These are phyloP conservation scores for Holocentrus rufus DNA, from an alignment of 2,797 vertebrate genomes.

Conservation along the genomic window DNA sequence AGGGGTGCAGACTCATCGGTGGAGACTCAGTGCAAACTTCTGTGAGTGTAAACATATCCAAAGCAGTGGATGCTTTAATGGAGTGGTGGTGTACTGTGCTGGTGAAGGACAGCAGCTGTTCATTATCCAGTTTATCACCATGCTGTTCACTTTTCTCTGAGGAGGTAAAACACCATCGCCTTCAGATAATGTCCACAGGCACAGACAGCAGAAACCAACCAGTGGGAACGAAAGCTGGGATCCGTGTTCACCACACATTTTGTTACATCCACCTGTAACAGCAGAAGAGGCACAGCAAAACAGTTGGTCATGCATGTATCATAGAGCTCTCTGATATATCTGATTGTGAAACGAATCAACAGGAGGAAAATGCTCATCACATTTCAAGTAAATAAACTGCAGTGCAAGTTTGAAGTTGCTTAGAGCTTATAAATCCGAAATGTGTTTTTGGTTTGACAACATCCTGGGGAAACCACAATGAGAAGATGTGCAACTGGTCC, in stretches of 20 bases:
- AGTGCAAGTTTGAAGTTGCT: background rate
- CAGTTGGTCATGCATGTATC: background rate
- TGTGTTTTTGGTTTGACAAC: conserved; percentile 32
- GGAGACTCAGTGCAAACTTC: conserved; percentile 71
- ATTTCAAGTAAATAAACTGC: background rate
- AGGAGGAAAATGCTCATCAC: background rate
- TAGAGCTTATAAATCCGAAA: conserved; percentile 3
- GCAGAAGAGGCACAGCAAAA: conserved; percentile 29
- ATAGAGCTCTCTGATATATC: background rate
- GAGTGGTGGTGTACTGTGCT: conserved; percentile 33
- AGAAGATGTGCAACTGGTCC: conserved; percentile 24
- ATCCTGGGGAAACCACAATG: conserved; percentile 30
- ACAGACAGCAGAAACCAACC: conserved; percentile 87
- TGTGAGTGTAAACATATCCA: conserved; percentile 74
- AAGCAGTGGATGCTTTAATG: conserved; percentile 55
- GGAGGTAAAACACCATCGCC: conserved; percentile 87
- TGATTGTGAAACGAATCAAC: background rate
- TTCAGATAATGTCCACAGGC: conserved; percentile 93
- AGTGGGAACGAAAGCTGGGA: conserved; percentile 89
- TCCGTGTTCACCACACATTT: conserved; percentile 94
- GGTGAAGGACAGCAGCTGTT: conserved; percentile 27
- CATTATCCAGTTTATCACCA: conserved; percentile 27
- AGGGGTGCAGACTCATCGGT: conserved; percentile 24
- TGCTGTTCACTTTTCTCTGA: conserved; percentile 90
- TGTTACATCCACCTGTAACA: conserved; percentile 85